Base-by-base conservation (phyloP, 2,113 vertebrate species). In the Ellobius talpinus region DNA sequence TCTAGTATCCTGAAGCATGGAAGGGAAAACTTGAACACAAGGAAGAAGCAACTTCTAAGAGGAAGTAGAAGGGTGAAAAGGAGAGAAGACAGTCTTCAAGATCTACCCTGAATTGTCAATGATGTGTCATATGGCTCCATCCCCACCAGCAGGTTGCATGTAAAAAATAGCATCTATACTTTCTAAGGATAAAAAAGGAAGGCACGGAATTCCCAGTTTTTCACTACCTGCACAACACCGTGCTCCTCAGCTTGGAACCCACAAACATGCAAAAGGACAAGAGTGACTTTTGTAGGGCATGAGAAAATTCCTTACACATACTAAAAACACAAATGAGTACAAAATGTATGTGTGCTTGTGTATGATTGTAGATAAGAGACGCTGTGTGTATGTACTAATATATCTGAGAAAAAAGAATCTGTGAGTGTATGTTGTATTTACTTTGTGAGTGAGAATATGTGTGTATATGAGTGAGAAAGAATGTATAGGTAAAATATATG, bases 1-100 rank as follows among this genome's bases (percentile, higher is more conserved):
- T 96, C 91, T 93, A 93, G 94, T 84, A 91, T 88, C 89, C 94
- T 63, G 42, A 97, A 95, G 89, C 29, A n/a, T 8, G 0, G n/a
- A n/a, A 79, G 31, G 39, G 39, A n/a, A 70, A 89, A 96, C 58
- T 66, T 63, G 68, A 47, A 97, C 95, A 87, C 24, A 36, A 10
- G 0, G n/a, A 42, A 79, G 31, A 90, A 93, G 79, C 26, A 95
- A 95, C 24, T 31, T 82, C 50, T 42, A 24, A 91, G 29, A 63
- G 7, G 7, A 98, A 76, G 7, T 1, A 33, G 29, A 7, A 6
- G 26, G 10, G 4, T 58, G 1, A 23, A 19, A 2, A 39, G 3
- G n/a, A 1, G 7, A 90, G 16, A 93, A 65, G 79, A 7, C 39
- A 76, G 19, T 86, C 5, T 10, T 0, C 50, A 77, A 58, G 91